phyloP scores from a whole-genome alignment of 2,797 vertebrate genomes.

The Salmo trutta region DNA sequence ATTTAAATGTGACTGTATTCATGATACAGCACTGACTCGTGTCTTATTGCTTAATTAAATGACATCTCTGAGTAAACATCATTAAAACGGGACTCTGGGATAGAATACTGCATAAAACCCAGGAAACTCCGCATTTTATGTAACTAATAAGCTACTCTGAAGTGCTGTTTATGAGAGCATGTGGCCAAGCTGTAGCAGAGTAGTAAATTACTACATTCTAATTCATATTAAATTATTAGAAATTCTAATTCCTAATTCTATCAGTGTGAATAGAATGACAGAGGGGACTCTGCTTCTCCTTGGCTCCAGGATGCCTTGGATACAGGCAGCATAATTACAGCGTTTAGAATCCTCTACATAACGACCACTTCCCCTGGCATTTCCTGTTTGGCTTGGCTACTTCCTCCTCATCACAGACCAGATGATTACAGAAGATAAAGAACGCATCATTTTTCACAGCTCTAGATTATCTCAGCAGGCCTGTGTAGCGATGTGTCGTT shows the following conservation, averaged over 20 bases:
- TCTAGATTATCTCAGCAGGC: neutral
- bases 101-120: neutral
- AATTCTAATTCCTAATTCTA: too few relatives aligned
- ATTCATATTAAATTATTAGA: too few relatives aligned
- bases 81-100: slow-evolving; percentile 16
- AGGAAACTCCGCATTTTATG: neutral
- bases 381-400: slow-evolving; percentile 32
- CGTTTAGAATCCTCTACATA: slow-evolving; percentile 51
- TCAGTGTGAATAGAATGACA: neutral
- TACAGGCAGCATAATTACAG: slow-evolving; percentile 28
- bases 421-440: neutral
- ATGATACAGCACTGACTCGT: too few relatives aligned
- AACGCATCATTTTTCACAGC: neutral
- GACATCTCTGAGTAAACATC: slow-evolving; percentile 29
- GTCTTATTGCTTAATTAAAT: slow-evolving; percentile 28
- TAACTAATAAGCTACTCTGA: neutral
- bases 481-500: neutral
- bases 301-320: slow-evolving; percentile 17
- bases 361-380: slow-evolving; percentile 39
- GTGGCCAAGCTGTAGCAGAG: neutral
- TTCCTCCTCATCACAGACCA: slow-evolving; percentile 16
- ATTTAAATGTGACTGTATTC: too few relatives aligned
- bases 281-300: neutral
- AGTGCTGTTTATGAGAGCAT: neutral
- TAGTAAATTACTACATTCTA: neutral